Evolutionary conservation across 2,797 vertebrate species (phyloP), one percentile per base, ranked within the genome.

Genomic region (Tangara arthus): DNA sequence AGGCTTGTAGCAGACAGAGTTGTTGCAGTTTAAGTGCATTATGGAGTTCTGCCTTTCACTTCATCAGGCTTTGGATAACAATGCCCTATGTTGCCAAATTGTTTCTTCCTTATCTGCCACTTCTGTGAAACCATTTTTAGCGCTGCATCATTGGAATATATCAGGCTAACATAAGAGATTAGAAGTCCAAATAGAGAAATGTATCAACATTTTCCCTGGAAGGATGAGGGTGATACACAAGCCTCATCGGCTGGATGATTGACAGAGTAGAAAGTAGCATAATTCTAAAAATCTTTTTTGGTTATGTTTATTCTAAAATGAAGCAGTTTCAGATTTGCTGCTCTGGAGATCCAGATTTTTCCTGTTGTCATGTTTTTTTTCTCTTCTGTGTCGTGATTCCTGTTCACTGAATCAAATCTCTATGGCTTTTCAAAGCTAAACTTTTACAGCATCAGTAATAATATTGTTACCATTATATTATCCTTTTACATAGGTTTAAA

Each of bases 401-500:
- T 79, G 28, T 72, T 93, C 66, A 34, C 21, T n/a, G 70, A 89
- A 26, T 76, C 75, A 55, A 87, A 73, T 77, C 22, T 35, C 10
- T n/a, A 3, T 37, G 37, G 28, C 49, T 73, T 83, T 79, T 79
- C 2, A 12, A 89, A 90, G 63, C 56, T 65, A 44, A 84, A 85
- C 53, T 91, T 93, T 53, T 73, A 85, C 1, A 6, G 44, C 34
- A 71, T 47, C 32, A n/a, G 47, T 63, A 82, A 80, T 89, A 82
- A 89, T 79, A 60, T 87, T 17, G 27, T 89, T 95, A 81, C 81
- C 60, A 64, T 93, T 81, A 81, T 73, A 66, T 95, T 94, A 73
- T 71, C 64, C 46, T 92, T 86, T 92, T 82, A 61, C 63, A 70
- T 68, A 61, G 42, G 41, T 52, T 84, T 79, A 69, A 88, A 81